These are phyloP conservation scores for Amblyopsis rosae DNA, from an alignment of 2,113 vertebrate species.

Conservation along the genomic window DNA sequence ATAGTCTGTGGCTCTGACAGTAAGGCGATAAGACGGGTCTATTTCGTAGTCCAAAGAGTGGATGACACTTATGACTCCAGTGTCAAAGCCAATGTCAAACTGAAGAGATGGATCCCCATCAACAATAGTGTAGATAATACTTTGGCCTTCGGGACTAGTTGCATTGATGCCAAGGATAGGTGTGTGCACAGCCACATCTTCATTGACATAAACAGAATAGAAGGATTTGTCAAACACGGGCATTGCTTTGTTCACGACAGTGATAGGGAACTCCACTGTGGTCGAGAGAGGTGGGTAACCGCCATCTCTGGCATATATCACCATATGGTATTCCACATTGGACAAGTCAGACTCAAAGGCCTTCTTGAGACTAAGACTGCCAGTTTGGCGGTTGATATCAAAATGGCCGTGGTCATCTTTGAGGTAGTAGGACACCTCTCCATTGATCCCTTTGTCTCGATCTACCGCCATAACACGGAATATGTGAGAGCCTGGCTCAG, in stretches of 20 bases:
- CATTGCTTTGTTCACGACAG: constrained; percentile 98
- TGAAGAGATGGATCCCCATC: constrained; percentile 89
- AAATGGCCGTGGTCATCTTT: constrained; percentile 93
- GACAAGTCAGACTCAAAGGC: constrained; percentile 93
- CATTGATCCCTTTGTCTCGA: constrained; percentile 90
- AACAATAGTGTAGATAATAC: constrained; percentile 93
- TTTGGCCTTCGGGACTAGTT: constrained; percentile 94
- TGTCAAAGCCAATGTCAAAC: constrained; percentile 96
- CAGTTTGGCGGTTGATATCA: constrained; percentile 86
- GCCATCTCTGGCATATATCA: constrained; percentile 87
- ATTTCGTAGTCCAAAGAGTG: constrained; percentile 89
- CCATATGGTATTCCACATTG: constrained; percentile 89
- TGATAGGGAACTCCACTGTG: constrained; percentile 87
- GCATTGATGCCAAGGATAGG: constrained; percentile 93
- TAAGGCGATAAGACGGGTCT: constrained; percentile 82
- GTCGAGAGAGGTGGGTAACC: constrained; percentile 87
- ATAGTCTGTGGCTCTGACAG: constrained; percentile 90
- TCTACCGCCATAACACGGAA: constrained; percentile 90
- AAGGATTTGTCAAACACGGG: constrained; percentile 96
- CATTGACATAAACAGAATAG: constrained; percentile 86
- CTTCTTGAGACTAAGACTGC: constrained; percentile 85
- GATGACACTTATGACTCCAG: constrained; percentile 90
- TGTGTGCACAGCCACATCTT: constrained; percentile 87
- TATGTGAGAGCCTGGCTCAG: constrained; percentile 87
- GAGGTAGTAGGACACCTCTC: constrained; percentile 89